Percentiles rank a stretch among this genome's conserved stretches.
These are phyloP conservation scores for Balanococcus diminutus DNA, from an alignment of 2,888 invertebrate species.

Conservation along the genomic window DNA sequence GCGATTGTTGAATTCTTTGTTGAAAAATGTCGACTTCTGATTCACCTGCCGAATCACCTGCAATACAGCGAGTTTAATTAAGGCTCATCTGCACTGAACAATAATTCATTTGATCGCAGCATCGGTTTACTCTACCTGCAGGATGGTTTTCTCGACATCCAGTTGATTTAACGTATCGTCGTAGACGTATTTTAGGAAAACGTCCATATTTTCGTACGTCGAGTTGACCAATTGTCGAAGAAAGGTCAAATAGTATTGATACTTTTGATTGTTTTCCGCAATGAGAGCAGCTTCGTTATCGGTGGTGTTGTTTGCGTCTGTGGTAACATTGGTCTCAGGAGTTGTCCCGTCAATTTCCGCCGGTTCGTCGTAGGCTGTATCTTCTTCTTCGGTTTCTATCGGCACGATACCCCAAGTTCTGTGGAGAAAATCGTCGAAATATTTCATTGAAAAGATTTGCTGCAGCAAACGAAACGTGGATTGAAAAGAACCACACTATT, in stretches of 20 bases:
- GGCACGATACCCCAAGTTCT: slow-evolving; percentile 29
- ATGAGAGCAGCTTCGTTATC: neutral
- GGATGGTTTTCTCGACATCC: slow-evolving; percentile 57
- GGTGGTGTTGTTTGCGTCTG: neutral
- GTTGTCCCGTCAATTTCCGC: neutral
- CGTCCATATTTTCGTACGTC: slow-evolving; percentile 62
- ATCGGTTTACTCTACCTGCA: slow-evolving; percentile 54
- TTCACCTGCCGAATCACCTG: slow-evolving; percentile 58
- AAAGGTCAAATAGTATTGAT: slow-evolving; percentile 62
- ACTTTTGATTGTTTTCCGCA: slow-evolving; percentile 59
- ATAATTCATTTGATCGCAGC: neutral
- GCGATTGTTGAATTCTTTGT: slow-evolving; percentile 57
- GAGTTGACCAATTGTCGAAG: slow-evolving; percentile 63
- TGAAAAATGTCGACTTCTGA: slow-evolving; percentile 58
- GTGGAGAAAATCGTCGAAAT: neutral
- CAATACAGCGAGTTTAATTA: neutral
- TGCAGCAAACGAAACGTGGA: too few relatives aligned
- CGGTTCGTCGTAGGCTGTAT: neutral
- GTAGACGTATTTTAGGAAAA: slow-evolving; percentile 61
- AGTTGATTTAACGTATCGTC: slow-evolving; percentile 60
- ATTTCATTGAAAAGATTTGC: too few relatives aligned
- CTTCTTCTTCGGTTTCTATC: neutral
- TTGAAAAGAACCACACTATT: too few relatives aligned
- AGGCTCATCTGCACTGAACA: neutral
- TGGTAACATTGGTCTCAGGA: neutral